Evolutionary conservation across 2,113 vertebrate species (phyloP), one percentile per base, ranked within the genome.

Genomic region (Axis porcinus): DNA sequence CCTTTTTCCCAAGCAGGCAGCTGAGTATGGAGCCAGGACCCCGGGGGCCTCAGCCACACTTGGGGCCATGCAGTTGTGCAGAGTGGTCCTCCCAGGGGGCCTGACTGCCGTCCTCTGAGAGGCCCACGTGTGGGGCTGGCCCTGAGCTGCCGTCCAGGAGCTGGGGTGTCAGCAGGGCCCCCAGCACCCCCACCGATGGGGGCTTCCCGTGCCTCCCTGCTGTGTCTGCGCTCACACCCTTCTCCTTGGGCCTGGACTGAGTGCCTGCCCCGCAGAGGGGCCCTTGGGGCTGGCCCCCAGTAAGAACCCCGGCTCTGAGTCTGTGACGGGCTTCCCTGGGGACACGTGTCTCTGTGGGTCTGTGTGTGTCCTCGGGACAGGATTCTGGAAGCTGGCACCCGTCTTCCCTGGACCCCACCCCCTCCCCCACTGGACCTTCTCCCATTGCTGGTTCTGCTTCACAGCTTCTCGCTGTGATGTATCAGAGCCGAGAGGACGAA

Each of bases 101-200:
- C 74, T 6, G 9, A 13, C 57, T 14, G 21, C 30, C 1, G 0
- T 28, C 13, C 23, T 23, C 23, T 0, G 3, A 23, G 13, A 81
- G 57, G 55, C 4, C 58, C 17, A 17, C 0, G 1, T 55, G 28
- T 3, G 0, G 21, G 17, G 30, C 12, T 55, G 50, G 74, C 60
- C 60, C 33, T 2, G 1, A 16, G 60, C 50, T 23, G 33, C 70
- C 0, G 0, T 11, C 45, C 9, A 2, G 82, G 52, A 16, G 3
- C 52, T 30, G 11, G 30, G 33, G 19, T 13, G 14, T 36, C 0
- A 1, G 67, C 90, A 50, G 4, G 5, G 8, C 5, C 1, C 36
- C n/a, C 19, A 27, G 40, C 11, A 1, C 14, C 78, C 17, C 6
- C 3, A 30, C 23, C 1, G 54, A 13, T 2, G 23, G 19, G 89